Percentiles rank a stretch among this genome's conserved stretches.
These are phyloP conservation scores for Ctenochaetus hawaiiensis DNA, from an alignment of 2,797 vertebrate genomes.

Conservation along the genomic window DNA sequence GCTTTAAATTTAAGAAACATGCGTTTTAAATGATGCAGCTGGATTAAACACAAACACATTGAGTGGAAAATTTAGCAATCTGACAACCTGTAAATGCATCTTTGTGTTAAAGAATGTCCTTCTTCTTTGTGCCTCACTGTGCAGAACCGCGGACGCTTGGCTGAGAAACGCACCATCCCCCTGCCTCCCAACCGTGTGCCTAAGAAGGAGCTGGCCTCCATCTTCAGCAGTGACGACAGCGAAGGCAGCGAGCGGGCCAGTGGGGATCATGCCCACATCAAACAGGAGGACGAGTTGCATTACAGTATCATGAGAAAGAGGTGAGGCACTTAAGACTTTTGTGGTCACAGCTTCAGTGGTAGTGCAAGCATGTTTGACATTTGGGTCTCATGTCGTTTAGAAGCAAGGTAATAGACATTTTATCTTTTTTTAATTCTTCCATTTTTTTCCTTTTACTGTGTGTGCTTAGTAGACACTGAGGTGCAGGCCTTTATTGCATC, in stretches of 20 bases:
- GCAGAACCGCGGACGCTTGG: constrained; percentile 97
- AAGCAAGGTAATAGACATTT: background rate
- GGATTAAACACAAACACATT: constrained; percentile 5
- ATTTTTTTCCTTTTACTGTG: background rate
- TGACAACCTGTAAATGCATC: constrained; percentile 2
- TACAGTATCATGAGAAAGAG: constrained; percentile 98
- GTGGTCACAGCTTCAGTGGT: background rate
- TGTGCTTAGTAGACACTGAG: background rate
- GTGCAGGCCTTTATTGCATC: background rate
- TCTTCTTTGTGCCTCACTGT: constrained; percentile 48
- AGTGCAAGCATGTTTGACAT: background rate
- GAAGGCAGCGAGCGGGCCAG: constrained; percentile 91
- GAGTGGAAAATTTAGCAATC: background rate
- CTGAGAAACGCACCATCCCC: constrained; percentile 96
- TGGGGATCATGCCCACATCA: constrained; percentile 91
- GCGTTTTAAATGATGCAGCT: background rate
- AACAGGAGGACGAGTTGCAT: constrained; percentile 93
- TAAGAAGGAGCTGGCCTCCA: constrained; percentile 93
- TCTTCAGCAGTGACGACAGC: constrained; percentile 93
- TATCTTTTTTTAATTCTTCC: background rate
- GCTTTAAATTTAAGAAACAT: background rate
- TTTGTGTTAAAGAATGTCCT: constrained; percentile 53
- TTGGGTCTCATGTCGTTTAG: background rate
- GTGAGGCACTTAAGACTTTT: constrained; percentile 76
- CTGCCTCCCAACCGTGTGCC: constrained; percentile 90